Base-by-base conservation (phyloP, 2,888 invertebrate genomes). In the Cepaea hortensis region DNA sequence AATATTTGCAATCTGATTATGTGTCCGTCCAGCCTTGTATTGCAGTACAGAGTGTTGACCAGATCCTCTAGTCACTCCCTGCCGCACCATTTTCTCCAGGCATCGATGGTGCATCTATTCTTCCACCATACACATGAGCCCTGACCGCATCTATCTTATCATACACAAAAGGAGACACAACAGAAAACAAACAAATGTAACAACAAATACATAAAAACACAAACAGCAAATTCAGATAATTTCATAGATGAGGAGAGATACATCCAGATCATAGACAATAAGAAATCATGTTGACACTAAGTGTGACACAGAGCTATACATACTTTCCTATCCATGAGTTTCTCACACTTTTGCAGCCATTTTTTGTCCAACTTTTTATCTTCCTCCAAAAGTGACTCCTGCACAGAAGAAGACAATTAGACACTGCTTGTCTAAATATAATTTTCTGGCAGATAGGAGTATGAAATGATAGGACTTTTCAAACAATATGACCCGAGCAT, bases 281-380 rank as follows among this genome's bases (percentile, higher is more conserved):
- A 6, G 11, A 55, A 55, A 55, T 55, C 55, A 55, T 11, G 11
- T 11, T 55, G 6, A 9, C 55, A 55, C 6, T 55, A 11, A 18
- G 55, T 23, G 3, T 55, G n/a, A 2, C 0, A 50, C 18, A 50
- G 6, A 75, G 4, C 2, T 76, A 35, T n/a, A 87, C 90, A 84
- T 87, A 93, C 93, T 91, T 92, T 91, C 79, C 90, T 90, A 77
- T 89, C 88, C 18, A 93, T 89, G 9, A 91, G 83, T 82, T 92
- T 92, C 84, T 93, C 93, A 90, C 93, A 92, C 85, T 92, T 91
- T 85, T 92, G 91, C 65, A 90, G 81, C 94, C 94, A 94, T 87
- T 90, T 91, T 83, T 89, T 91, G 89, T 94, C 93, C 70, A 89
- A 87, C 76, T 90, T 91, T 82, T 88, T 90, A 46, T 93, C 92